Evolutionary conservation across 2,113 vertebrate genomes (phyloP).

Genomic region (Xiphorhynchus elegans): DNA sequence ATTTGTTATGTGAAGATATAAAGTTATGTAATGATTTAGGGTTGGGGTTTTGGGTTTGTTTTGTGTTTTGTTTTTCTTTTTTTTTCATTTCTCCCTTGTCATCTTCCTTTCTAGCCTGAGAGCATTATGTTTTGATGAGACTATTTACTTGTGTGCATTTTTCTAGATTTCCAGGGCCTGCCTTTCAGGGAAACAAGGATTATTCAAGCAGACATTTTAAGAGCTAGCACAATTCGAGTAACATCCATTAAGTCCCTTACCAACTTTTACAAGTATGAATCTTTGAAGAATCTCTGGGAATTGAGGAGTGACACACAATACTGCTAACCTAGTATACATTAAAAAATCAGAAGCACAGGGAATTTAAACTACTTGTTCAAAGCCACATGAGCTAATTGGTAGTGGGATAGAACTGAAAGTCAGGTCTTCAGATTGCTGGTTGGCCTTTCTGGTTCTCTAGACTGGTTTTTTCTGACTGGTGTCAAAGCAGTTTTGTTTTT

Average conservation of each 20-base stretch:
- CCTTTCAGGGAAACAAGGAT: neutral
- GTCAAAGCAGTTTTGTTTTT: neutral
- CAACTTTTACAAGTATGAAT: neutral
- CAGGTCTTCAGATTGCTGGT: neutral
- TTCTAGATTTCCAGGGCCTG: neutral
- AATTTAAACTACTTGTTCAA: neutral
- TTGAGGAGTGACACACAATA: neutral
- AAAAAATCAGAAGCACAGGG: neutral
- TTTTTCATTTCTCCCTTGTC: neutral
- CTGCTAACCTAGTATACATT: neutral
- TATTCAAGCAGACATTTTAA: constrained; percentile 33
- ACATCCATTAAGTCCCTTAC: neutral
- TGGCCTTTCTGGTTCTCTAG: neutral
- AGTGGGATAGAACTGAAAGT: neutral
- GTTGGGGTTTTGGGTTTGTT: neutral
- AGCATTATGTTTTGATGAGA: neutral
- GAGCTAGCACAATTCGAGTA: neutral
- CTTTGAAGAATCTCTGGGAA: neutral
- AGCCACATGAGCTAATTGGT: neutral
- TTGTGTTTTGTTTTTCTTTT: neutral
- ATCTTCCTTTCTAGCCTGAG: neutral
- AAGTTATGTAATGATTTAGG: neutral
- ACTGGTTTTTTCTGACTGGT: neutral
- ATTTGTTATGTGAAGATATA: neutral
- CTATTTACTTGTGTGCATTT: neutral